Percentiles rank a stretch among this genome's conserved stretches.
Evolutionary conservation across 2,113 vertebrate genomes (phyloP).

Genomic region (Cryptoleucopteryx plumbea): DNA sequence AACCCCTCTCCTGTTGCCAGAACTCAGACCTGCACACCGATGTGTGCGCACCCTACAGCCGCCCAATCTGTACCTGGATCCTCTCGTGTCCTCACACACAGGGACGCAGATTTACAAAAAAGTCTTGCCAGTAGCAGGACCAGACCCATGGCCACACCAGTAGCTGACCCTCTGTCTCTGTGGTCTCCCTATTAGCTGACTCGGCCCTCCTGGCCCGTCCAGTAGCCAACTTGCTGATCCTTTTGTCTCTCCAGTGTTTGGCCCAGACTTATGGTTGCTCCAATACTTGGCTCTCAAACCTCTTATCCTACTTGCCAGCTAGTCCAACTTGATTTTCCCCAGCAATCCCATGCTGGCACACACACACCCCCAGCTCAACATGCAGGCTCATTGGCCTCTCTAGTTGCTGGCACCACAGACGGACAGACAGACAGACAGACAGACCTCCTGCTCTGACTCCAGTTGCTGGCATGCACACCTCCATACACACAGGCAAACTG

Average conservation of each 20-base stretch:
- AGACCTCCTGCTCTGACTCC: background rate
- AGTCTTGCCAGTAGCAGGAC: background rate
- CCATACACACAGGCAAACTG: background rate
- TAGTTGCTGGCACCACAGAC: background rate
- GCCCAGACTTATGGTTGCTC: background rate
- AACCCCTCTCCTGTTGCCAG: background rate
- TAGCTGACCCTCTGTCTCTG: background rate
- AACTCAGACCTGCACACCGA: background rate
- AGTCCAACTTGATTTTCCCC: background rate
- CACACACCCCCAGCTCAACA: background rate
- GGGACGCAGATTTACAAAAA: background rate
- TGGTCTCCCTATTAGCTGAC: background rate
- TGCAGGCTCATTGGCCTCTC: background rate
- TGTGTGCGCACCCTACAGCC: fast-evolving
- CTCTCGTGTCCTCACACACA: background rate
- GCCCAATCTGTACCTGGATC: background rate
- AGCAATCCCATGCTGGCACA: background rate
- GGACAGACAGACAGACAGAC: background rate
- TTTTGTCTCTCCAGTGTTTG: background rate
- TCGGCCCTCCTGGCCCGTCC: background rate
- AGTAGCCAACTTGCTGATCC: background rate
- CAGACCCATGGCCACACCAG: background rate
- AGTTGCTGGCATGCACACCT: background rate
- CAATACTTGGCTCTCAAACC: background rate
- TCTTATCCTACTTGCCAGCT: background rate